Base-by-base conservation (phyloP, 2,113 vertebrate genomes). In the Muntiacus reevesi region DNA sequence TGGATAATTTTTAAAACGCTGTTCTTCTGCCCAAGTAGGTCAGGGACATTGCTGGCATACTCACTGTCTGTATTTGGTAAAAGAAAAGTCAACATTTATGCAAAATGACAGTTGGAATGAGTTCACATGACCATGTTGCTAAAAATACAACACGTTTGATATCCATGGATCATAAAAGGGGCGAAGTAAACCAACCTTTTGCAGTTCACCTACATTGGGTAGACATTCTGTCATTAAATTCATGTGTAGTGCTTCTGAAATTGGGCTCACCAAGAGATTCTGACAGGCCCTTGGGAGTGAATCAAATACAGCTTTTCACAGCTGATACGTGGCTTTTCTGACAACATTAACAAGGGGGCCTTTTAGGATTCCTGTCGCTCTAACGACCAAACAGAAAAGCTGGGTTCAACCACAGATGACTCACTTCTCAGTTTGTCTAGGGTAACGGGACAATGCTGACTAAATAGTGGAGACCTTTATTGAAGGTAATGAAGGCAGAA, bases 31-130 rank as follows among this genome's bases (percentile, higher is more conserved):
- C 86, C 67, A 91, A 82, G 76, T 93, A 93, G 93, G 76, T 92
- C 94, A 90, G 55, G 82, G 55, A 90, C 10, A 25, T 40, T 52
- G 47, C 85, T 92, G 92, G 90, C 92, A 92, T 83, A 36, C 52
- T 88, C 85, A n/a, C 64, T 43, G 52, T n/a, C 87, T 89, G n/a
- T 50, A 76, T 83, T 89, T 88, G 67, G 67, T 76, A 57, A 91
- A 83, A 90, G 81, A 95, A 60, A 97, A 88, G 74, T 82, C 11
- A 78, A 4, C 13, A 5, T 95, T 97, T 89, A 91, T 1, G 59
- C 36, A 95, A 97, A 89, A 93, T 59, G 97, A 97, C 91, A 91
- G 85, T 43, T 94, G 79, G 36, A 74, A 57, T 67, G 59, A 97
- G 40, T 90, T 50, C 30, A 76, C 91, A 36, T 96, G 85, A 95